Base-by-base conservation (phyloP, 2,797 vertebrate species). In the Corythornis leucogaster region DNA sequence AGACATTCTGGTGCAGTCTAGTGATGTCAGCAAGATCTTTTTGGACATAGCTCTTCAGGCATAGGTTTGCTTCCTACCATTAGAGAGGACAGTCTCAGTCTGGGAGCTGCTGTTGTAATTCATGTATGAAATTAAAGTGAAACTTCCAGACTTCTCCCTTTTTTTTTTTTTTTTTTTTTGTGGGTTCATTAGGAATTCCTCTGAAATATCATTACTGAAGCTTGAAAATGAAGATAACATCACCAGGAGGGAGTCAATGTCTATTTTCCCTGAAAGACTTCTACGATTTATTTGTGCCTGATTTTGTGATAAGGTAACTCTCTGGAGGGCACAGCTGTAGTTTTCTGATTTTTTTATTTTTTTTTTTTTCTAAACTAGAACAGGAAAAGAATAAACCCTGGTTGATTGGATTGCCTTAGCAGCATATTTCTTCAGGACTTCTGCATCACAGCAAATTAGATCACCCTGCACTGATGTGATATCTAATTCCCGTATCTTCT, bases 401-500 rank as follows among this genome's bases (percentile, higher is more conserved):
- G 81, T 75, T 92, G 90, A 95, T 62, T 80, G 92, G 81, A 94
- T 89, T 2, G 26, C 64, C 88, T 94, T 93, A 87, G 89, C 92
- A 95, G 70, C 45, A 25, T 88, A 97, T 95, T 95, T 96, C 94
- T 96, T 88, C 90, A 92, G 92, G 96, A 95, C 66, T 70, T 93
- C 91, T 77, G 78, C 89, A 95, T 95, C 87, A 85, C 30, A 94
- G 81, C 76, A 96, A 96, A 97, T 97, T 94, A 97, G 94, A 96
- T 96, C 64, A 57, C 86, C 94, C 91, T 86, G 90, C 79, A 91
- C 75, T 93, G 87, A 95, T 92, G 83, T 89, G 96, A 81, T 87
- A 85, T 28, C 87, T 94, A 97, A 93, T 94, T 96, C 79, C 89
- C 8, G 1, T 95, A 95, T 95, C 87, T 87, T 89, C 93, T 91